Base-by-base conservation (phyloP, 2,797 vertebrate species). In the Lagocephalus sceleratus region DNA sequence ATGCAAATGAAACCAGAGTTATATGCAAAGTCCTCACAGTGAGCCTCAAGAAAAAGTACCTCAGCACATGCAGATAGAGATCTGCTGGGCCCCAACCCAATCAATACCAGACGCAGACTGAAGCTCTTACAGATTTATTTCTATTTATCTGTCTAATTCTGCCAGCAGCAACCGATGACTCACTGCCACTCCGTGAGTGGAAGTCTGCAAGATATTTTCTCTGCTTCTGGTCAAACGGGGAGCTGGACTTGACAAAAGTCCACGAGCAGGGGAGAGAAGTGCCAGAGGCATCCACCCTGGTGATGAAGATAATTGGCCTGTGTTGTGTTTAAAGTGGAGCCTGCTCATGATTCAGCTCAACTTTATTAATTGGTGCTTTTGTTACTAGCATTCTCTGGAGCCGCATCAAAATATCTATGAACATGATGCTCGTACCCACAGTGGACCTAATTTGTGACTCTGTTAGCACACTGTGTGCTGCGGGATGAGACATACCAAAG, bases 71-170 rank as follows among this genome's bases (percentile, higher is more conserved):
- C 43, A 68, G 79, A 83, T 66, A 56, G 66, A 71, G 66, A 63
- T 73, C 56, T 61, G 57, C 63, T 22, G 66, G 64, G 62, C 75
- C 71, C 20, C 66, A 69, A 71, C 67, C 57, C n/a, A 40, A 86
- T 84, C 83, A 66, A 87, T 87, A 74, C 26, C 52, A 72, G 66
- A 76, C 77, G 58, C 23, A 4, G 63, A 52, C 47, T 69, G 46
- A 29, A 42, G 52, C 60, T 66, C 72, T 39, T 72, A 51, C 73
- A n/a, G 51, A 75, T 81, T 73, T 76, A 68, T 83, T 67, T 69
- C 65, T 73, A 79, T 87, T 82, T 76, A 75, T 85, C 76, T 61
- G 59, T 73, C 64, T 68, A 76, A 77, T 82, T 78, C 70, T 66
- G 78, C 80, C 76, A 46, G 56, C 57, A 74, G 81, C 75, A 63